phyloP scores from a whole-genome alignment of 2,113 vertebrate genomes.

The Zosterops borbonicus region DNA sequence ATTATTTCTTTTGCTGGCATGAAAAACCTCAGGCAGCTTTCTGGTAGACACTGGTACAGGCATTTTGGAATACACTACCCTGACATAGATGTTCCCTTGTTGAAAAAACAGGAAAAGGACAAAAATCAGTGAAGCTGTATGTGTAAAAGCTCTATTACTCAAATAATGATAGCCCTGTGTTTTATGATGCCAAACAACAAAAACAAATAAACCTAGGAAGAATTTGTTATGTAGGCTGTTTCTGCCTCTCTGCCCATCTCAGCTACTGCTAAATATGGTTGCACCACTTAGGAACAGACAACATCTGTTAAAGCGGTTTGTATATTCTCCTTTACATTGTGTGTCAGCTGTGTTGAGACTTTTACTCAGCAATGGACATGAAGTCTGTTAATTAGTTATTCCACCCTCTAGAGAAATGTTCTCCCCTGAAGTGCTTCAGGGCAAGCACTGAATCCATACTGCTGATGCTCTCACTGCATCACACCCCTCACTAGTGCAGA shows the following conservation, averaged over 20 bases:
- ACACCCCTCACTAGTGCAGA: background rate
- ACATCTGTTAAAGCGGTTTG: background rate
- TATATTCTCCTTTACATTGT: background rate
- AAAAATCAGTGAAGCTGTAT: background rate
- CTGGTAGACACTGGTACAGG: background rate
- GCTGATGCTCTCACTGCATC: fast-evolving
- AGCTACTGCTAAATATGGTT: background rate
- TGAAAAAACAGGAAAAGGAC: conserved; percentile 37
- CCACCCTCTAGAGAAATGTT: background rate
- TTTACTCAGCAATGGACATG: background rate
- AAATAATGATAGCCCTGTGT: background rate
- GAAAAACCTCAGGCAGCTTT: background rate
- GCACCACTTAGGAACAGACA: background rate
- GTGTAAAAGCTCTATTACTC: background rate
- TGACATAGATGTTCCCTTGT: background rate
- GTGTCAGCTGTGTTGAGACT: background rate
- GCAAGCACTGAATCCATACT: background rate
- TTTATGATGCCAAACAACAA: background rate
- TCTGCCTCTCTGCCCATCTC: background rate
- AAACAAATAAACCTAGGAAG: background rate
- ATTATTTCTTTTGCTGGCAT: background rate
- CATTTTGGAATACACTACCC: background rate
- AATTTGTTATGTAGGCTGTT: background rate
- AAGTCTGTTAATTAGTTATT: background rate
- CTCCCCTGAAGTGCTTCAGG: background rate